A percentile compares a stretch with the other conserved stretches of the same genome.
Evolutionary conservation across 2,888 invertebrate species (phyloP).

Genomic region (Agrenia bidenticulata): DNA sequence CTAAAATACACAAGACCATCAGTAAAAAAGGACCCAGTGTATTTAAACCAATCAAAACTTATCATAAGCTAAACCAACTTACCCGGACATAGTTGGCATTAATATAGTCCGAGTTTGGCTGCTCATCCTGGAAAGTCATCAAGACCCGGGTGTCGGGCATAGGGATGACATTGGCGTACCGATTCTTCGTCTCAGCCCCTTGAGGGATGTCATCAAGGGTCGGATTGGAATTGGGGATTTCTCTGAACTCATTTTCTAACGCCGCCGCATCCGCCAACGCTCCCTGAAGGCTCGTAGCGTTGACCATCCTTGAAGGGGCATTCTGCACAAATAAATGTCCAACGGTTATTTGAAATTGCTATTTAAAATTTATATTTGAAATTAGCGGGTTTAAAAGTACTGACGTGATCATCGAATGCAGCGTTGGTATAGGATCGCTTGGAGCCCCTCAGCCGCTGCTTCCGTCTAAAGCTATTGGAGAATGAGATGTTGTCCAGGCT

Average conservation of each 20-base stretch:
- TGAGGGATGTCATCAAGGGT: slow-evolving; percentile 77
- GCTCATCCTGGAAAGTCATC: slow-evolving; percentile 69
- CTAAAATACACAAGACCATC: slow-evolving; percentile 59
- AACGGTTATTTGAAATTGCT: background rate
- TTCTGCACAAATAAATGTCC: slow-evolving; percentile 56
- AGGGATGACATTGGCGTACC: slow-evolving; percentile 93
- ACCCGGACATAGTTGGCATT: slow-evolving; percentile 91
- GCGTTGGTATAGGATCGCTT: slow-evolving; percentile 88
- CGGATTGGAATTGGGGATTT: slow-evolving; percentile 76
- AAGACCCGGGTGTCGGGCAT: slow-evolving; percentile 86
- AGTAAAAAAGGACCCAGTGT: background rate
- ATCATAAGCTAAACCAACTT: too few species aligned
- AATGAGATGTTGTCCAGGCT: slow-evolving; percentile 87
- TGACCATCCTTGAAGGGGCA: slow-evolving; percentile 72
- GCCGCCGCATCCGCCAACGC: slow-evolving; percentile 60
- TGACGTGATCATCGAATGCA: slow-evolving; percentile 84
- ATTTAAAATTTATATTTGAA: background rate
- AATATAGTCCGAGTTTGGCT: slow-evolving; percentile 82
- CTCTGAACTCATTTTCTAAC: slow-evolving; percentile 77
- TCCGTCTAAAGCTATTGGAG: slow-evolving; percentile 68
- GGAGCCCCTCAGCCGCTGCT: slow-evolving; percentile 67
- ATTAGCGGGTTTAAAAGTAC: too few species aligned
- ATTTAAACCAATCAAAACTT: background rate
- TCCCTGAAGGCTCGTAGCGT: slow-evolving; percentile 73
- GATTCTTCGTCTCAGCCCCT: slow-evolving; percentile 86